phyloP scores from a whole-genome alignment of 2,113 vertebrate genomes.

The Ariopsis seemanni region DNA sequence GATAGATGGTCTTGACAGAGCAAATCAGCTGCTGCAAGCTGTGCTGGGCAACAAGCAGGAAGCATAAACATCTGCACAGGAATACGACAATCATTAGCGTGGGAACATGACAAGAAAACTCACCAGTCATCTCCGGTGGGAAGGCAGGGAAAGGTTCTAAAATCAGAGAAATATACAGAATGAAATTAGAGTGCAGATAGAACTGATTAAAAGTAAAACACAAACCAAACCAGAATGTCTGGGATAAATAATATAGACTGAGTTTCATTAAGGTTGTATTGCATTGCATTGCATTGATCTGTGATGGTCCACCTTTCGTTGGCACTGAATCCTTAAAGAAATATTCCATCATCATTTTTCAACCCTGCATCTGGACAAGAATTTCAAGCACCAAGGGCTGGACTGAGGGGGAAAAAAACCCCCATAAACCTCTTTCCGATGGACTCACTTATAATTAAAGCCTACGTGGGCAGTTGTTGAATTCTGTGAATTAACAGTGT shows the following conservation, averaged over 20 bases:
- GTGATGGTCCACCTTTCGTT: not conserved
- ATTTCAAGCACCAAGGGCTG: not conserved
- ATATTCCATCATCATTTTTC: not conserved
- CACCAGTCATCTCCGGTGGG: conserved; percentile 83
- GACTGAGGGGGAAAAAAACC: not conserved
- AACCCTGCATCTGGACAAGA: not conserved
- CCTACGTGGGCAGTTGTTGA: not conserved
- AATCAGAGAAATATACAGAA: conserved; percentile 44
- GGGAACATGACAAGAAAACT: conserved; percentile 66
- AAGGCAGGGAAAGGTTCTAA: conserved; percentile 90
- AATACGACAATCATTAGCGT: conserved; percentile 47
- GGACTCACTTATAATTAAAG: conserved; percentile 7
- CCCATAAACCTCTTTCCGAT: no score
- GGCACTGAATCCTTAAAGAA: not conserved
- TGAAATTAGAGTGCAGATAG: not conserved
- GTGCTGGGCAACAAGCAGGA: conserved; percentile 69
- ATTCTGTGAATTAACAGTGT: not conserved
- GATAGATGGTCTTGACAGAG: conserved; percentile 45
- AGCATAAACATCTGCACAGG: conserved; percentile 68
- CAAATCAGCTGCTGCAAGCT: conserved; percentile 60
- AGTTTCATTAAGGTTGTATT: conserved; percentile 8
- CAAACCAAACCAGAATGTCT: not conserved
- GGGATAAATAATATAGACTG: not conserved
- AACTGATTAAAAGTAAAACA: not conserved
- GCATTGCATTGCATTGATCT: not conserved